phyloP scores from a whole-genome alignment of 2,888 invertebrate genomes.

The Peribatodes rhomboidaria region DNA sequence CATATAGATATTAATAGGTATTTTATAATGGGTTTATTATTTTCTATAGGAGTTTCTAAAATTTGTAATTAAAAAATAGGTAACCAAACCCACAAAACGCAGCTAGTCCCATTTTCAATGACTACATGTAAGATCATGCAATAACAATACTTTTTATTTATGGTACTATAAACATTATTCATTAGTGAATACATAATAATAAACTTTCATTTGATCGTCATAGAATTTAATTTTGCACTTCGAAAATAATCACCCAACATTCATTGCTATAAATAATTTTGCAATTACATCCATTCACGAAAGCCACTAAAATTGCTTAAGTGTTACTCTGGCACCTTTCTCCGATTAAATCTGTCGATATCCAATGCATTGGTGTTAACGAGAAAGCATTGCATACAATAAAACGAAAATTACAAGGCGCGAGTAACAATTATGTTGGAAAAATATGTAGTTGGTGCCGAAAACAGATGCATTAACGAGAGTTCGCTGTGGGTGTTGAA shows the following conservation, averaged over 20 bases:
- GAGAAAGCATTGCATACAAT: constrained; percentile 41
- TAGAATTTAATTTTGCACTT: constrained; percentile 9
- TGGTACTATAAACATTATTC: neutral
- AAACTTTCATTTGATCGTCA: neutral
- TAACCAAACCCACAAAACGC: too few relatives aligned
- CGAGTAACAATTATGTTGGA: constrained; percentile 24
- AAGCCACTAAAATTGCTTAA: constrained; percentile 4
- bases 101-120: too few relatives aligned
- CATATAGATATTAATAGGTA: too few relatives aligned
- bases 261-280: constrained; percentile 39
- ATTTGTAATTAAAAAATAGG: too few relatives aligned
- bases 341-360: constrained; percentile 45
- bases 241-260: constrained; percentile 24
- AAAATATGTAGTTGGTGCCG: constrained; percentile 14
- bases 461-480: constrained; percentile 23
- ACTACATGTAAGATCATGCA: too few relatives aligned
- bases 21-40: too few relatives aligned
- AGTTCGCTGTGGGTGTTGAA: constrained; percentile 4
- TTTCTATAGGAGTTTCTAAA: too few relatives aligned
- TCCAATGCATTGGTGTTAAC: constrained; percentile 38
- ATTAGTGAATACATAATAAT: neutral
- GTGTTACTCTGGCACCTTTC: constrained; percentile 43
- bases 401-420: constrained; percentile 28
- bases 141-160: neutral
- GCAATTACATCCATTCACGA: constrained; percentile 31